phyloP scores from a whole-genome alignment of 2,113 vertebrate genomes.

The Platysternon megacephalum region DNA sequence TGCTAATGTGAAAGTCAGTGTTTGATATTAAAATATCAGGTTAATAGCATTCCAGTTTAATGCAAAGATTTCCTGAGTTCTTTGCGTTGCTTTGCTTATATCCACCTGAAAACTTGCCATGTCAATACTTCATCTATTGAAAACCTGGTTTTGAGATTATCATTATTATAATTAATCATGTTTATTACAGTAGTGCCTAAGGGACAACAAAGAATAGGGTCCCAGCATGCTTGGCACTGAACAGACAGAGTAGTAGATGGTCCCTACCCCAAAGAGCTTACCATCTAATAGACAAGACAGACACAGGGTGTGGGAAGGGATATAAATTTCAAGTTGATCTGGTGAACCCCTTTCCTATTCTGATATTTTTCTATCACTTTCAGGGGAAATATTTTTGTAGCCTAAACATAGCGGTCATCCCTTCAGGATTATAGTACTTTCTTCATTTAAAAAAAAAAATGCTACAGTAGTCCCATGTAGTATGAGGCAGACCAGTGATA shows the following conservation, averaged over 20 bases:
- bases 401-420: not conserved
- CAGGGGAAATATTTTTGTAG: not conserved
- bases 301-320: not conserved
- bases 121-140: not conserved
- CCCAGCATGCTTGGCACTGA: not conserved
- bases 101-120: not conserved
- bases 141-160: not conserved
- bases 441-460: not conserved
- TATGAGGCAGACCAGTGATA: not conserved
- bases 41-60: not conserved
- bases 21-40: not conserved
- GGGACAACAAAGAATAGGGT: not conserved
- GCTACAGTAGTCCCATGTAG: not conserved
- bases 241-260: not conserved
- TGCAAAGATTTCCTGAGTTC: not conserved
- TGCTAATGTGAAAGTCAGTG: constrained; percentile 10
- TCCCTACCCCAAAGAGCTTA: not conserved
- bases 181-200: not conserved
- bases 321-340: not conserved
- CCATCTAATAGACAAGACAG: not conserved
- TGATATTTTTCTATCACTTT: not conserved
- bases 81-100: not conserved
- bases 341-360: not conserved
- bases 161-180: not conserved
- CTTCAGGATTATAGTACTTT: not conserved